Evolutionary conservation across 2,888 invertebrate genomes (phyloP), one percentile per base, ranked within the genome.

Genomic region (Brachyptera putata): DNA sequence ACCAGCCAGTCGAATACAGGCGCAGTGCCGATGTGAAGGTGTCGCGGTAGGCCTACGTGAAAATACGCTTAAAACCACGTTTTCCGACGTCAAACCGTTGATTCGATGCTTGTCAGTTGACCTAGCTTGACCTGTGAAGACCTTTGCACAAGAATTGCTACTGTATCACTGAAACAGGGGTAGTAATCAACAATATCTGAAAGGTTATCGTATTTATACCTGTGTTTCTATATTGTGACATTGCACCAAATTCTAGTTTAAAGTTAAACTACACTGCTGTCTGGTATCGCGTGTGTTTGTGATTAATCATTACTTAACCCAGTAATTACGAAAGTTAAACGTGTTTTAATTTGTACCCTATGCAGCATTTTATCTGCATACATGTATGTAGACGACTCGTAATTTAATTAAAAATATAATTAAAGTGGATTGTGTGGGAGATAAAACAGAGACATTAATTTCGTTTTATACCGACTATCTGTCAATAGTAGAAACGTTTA

Each of bases 1-100:
- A n/a, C 48, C 36, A 56, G 56, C 26, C 59, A 62, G 62, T 62
- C 34, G 62, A 57, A 62, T 39, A 22, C 59, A 62, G 59, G 50
- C 58, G 41, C 39, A 62, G 34, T 5, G 50, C 24, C 26, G 56
- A 22, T 22, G n/a, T 30, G 48, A 56, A 50, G 53, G 53, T 53
- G 36, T 53, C 46, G 53, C 53, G 34, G 18, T 53, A 53, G 34
- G 53, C 53, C 7, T 36, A 30, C 16, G 53, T 34, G 53, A 53
- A 53, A 53, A 53, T 53, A 21, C 36, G 36, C 24, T 53, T 53
- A 53, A 53, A 53, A 53, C 53, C 53, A 53, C 53, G 53, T 36
- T 53, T 36, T n/a, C 36, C 36, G 16, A 16, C 53, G 53, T 53
- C 36, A 14, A 34, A 34, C 16, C 11, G 36, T 21, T 53, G 36